Percentiles rank a stretch among this genome's conserved stretches.
phyloP scores from a whole-genome alignment of 2,113 vertebrate genomes.

The Campylorhamphus procurvoides region DNA sequence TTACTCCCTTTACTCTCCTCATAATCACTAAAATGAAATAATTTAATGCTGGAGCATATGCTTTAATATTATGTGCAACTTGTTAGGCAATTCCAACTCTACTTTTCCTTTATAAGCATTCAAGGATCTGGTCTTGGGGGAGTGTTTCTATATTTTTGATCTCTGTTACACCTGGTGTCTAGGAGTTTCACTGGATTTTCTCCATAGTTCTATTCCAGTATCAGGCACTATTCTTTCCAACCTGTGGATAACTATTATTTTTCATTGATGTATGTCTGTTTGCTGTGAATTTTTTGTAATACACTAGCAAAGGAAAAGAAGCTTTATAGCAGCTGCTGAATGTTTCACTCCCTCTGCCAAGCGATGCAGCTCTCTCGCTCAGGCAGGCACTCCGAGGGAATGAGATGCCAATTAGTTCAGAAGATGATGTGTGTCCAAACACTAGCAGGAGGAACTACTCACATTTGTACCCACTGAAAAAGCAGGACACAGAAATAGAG shows the following conservation, averaged over 20 bases:
- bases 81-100: neutral
- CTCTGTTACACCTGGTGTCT: neutral
- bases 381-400: neutral
- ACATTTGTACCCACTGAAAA: constrained; percentile 11
- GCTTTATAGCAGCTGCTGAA: neutral
- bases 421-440: neutral
- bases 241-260: neutral
- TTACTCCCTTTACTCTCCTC: constrained; percentile 38
- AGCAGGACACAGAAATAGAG: neutral
- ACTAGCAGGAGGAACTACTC: constrained; percentile 1
- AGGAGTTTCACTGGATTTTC: neutral
- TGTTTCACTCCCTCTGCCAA: neutral
- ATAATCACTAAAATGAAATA: constrained; percentile 1
- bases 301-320: neutral
- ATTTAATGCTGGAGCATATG: constrained; percentile 26
- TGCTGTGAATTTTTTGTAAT: neutral
- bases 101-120: neutral
- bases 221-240: neutral
- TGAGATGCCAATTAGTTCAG: neutral
- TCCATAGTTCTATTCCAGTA: neutral
- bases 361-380: neutral
- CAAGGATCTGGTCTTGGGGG: neutral
- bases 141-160: neutral
- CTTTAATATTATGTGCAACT: constrained; percentile 33
- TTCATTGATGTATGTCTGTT: neutral